Percentiles rank a stretch among this genome's conserved stretches.
phyloP scores from a whole-genome alignment of 2,888 invertebrate species.

The Trichogramma evanescens region DNA sequence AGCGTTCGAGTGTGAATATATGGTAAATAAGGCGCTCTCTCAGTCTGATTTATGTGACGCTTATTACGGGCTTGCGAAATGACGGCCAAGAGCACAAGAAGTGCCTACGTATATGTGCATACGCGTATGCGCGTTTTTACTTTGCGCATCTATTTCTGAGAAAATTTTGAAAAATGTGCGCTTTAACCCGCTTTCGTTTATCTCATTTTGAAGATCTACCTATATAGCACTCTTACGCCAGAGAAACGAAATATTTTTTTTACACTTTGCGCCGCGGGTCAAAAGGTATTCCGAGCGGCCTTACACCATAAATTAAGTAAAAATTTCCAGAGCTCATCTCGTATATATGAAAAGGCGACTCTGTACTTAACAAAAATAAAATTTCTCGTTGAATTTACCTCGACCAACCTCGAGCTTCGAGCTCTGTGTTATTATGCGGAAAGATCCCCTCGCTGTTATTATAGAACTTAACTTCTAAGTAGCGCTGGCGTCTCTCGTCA shows the following conservation, averaged over 20 bases:
- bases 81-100: no score
- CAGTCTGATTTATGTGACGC: slow-evolving; percentile 5
- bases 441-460: no score
- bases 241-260: no score
- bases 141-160: neutral
- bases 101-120: no score
- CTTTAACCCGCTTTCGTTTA: slow-evolving; percentile 14
- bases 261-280: slow-evolving; percentile 12
- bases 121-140: no score
- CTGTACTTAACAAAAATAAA: neutral
- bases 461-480: no score
- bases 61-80: slow-evolving; percentile 2
- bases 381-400: neutral
- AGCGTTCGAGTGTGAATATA: no score
- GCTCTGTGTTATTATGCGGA: no score
- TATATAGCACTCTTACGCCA: no score
- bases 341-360: neutral
- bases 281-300: slow-evolving; percentile 5
- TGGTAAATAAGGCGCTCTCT: no score
- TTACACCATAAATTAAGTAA: slow-evolving; percentile 7
- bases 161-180: slow-evolving; percentile 12
- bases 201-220: neutral
- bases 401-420: no score
- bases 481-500: no score
- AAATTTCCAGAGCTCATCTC: slow-evolving; percentile 4